These are phyloP conservation scores for Sarcophaga carnaria DNA, from an alignment of 2,888 invertebrate genomes.

Conservation along the genomic window DNA sequence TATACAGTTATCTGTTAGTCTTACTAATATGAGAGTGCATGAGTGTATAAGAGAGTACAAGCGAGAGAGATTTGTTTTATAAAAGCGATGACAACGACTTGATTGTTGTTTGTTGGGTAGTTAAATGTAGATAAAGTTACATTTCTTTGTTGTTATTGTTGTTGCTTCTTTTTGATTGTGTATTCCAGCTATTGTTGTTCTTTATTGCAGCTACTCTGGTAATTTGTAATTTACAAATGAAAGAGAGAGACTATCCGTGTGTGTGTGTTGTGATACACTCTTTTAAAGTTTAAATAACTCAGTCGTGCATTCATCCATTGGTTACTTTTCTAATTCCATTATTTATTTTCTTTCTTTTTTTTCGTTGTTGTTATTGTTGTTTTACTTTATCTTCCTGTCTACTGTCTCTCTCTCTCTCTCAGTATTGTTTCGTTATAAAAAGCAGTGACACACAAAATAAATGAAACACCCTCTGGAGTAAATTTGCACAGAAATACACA, in stretches of 20 bases:
- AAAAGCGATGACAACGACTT: slow-evolving; percentile 67
- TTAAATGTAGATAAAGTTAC: slow-evolving; percentile 32
- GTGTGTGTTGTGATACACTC: slow-evolving; percentile 51
- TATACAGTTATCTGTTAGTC: not conserved
- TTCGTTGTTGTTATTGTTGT: slow-evolving; percentile 5
- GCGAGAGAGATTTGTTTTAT: slow-evolving; percentile 52
- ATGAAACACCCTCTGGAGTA: slow-evolving; percentile 33
- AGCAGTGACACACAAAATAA: slow-evolving; percentile 50
- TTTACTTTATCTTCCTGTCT: slow-evolving; percentile 33
- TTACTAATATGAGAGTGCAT: not conserved
- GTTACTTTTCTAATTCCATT: slow-evolving; percentile 70
- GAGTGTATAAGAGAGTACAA: not conserved
- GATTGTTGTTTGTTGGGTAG: slow-evolving; percentile 63
- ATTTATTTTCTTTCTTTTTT: slow-evolving; percentile 53
- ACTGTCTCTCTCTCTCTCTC: slow-evolving; percentile 30
- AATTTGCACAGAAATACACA: slow-evolving; percentile 5
- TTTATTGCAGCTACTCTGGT: slow-evolving; percentile 35
- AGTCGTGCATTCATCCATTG: slow-evolving; percentile 77
- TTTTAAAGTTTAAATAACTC: slow-evolving; percentile 79
- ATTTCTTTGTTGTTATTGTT: slow-evolving; percentile 22
- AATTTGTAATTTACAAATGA: slow-evolving; percentile 42
- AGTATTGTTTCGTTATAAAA: slow-evolving; percentile 41
- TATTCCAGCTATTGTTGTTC: not conserved
- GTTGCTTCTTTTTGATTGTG: not conserved
- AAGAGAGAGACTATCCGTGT: not conserved